A percentile compares a stretch with the other conserved stretches of the same genome.
These are phyloP conservation scores for Cydia splendana DNA, from an alignment of 1,140 invertebrate genomes.

Conservation along the genomic window DNA sequence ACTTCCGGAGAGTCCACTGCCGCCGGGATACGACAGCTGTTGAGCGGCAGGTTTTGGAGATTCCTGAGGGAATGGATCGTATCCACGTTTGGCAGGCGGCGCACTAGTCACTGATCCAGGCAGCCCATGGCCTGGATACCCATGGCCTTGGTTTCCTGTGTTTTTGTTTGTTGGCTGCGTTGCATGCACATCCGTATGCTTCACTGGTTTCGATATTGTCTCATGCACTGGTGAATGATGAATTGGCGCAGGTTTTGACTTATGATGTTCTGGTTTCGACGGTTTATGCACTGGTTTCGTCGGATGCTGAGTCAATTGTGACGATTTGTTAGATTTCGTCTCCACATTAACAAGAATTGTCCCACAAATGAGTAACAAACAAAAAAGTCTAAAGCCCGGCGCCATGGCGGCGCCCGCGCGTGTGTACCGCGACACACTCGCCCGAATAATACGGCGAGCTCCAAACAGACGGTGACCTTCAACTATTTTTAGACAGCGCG, in stretches of 20 bases:
- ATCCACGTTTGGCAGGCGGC: background rate
- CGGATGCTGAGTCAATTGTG: background rate
- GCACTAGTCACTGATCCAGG: background rate
- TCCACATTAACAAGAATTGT: background rate
- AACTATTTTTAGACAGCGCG: background rate
- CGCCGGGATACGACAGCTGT: background rate
- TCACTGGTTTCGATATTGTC: background rate
- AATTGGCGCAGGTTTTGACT: background rate
- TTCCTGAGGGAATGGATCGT: background rate
- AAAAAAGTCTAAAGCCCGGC: background rate
- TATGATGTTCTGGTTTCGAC: background rate
- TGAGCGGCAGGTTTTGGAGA: background rate
- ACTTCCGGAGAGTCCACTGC: background rate
- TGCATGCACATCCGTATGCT: background rate
- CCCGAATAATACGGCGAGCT: background rate
- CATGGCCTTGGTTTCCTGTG: conserved; percentile 6
- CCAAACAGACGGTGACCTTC: conserved; percentile 6
- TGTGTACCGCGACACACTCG: background rate
- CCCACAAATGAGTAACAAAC: background rate
- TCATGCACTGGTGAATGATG: background rate
- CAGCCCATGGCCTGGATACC: background rate
- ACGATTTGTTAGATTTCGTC: background rate
- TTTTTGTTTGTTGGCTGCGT: background rate
- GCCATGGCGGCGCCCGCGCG: conserved; percentile 16
- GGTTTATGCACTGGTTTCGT: conserved; percentile 1